A percentile compares a stretch with the other conserved stretches of the same genome.
Conservation (phyloP, 2,113 vertebrate species). For the Melanerpes formicivorus region DNA sequence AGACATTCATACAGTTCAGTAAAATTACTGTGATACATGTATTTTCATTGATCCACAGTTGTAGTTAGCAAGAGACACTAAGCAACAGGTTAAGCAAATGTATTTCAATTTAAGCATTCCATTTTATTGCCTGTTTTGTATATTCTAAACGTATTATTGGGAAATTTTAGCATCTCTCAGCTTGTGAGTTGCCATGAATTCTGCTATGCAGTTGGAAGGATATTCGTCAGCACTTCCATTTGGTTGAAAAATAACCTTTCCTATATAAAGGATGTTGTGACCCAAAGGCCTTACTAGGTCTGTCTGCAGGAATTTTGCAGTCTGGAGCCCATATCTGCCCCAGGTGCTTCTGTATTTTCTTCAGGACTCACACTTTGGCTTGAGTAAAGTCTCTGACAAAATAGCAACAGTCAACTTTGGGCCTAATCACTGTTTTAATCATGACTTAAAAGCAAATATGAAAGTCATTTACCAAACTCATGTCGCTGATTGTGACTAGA, state of each 20-base stretch:
- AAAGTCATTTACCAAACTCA: neutral
- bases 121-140: neutral
- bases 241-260: neutral
- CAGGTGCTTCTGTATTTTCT: neutral
- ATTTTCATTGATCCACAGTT: neutral
- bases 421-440: neutral
- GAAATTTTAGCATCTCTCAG: neutral
- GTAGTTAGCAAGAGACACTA: neutral
- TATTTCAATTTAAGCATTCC: neutral
- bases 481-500: neutral
- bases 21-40: neutral
- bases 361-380: neutral
- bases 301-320: neutral
- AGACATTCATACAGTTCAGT: neutral
- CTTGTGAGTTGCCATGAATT: neutral
- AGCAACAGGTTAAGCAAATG: neutral
- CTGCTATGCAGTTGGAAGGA: neutral
- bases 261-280: neutral
- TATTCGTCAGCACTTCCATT: neutral
- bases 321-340: neutral
- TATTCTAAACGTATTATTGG: neutral
- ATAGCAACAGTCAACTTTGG: neutral
- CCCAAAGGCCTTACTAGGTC: neutral
- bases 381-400: neutral
- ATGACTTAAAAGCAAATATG: neutral